Percentiles rank a stretch among this genome's conserved stretches.
These are phyloP conservation scores for Notospermus geniculatus DNA, from an alignment of 1,140 invertebrate genomes.

Conservation along the genomic window DNA sequence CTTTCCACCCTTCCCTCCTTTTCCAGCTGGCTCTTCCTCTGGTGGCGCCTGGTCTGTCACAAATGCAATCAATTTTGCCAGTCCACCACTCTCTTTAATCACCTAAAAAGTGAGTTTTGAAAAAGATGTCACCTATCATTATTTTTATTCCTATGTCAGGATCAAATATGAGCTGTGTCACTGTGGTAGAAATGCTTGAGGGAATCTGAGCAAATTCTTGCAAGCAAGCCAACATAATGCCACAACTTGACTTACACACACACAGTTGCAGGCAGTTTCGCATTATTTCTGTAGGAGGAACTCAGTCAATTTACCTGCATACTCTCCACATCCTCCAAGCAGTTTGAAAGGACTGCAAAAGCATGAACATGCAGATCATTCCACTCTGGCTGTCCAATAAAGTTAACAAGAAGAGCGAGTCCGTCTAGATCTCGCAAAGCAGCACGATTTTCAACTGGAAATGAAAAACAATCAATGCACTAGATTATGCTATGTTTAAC, in stretches of 20 bases:
- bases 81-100: slow-evolving; percentile 52
- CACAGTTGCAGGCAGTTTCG: no score
- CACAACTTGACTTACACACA: no score
- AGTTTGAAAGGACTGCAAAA: slow-evolving; percentile 51
- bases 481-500: no score
- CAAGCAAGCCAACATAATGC: no score
- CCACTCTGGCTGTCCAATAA: slow-evolving; percentile 49
- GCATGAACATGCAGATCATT: slow-evolving; percentile 55
- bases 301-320: slow-evolving; percentile 53
- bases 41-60: slow-evolving; percentile 48
- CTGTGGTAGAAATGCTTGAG: no score
- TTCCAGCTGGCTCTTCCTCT: slow-evolving; percentile 48
- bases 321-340: slow-evolving; percentile 54
- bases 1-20: slow-evolving; percentile 25
- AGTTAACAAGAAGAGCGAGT: slow-evolving; percentile 46
- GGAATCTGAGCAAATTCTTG: no score
- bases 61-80: slow-evolving; percentile 50
- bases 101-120: slow-evolving; percentile 31
- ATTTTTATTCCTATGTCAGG: no score
- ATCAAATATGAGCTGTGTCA: no score
- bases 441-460: slow-evolving; percentile 48
- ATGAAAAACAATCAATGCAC: no score
- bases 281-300: no score
- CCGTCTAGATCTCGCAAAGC: slow-evolving; percentile 50
- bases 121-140: no score